Base-by-base conservation (phyloP, 2,113 vertebrate genomes). In the Pristiophorus japonicus region DNA sequence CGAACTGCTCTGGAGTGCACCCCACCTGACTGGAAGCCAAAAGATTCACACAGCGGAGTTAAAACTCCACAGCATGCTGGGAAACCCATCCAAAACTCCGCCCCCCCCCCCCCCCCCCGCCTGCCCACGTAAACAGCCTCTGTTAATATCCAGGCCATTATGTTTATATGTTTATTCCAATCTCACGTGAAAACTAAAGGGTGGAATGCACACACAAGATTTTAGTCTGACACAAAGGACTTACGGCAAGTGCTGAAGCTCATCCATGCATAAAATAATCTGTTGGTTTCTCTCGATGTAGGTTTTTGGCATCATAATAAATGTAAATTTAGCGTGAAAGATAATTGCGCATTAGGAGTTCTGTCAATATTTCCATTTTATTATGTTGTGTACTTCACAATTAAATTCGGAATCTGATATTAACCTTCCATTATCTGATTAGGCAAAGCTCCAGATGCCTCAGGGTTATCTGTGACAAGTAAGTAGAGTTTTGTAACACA, bases 361-460 rank as follows among this genome's bases (percentile, higher is more conserved):
- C 88, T 92, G 88, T 92, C 88, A 92, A 92, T 92, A 92, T 94
- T 94, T 70, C 65, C 93, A 94, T 94, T 94, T 70, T 70, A 67
- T 94, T 94, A 70, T 47, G 63, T 94, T 70, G 38, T 94, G 93
- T 70, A 70, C 45, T 73, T 47, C 93, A 94, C 42, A 94, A 92
- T 92, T 94, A 51, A 27, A 73, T 73, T 70, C 42, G 11, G 24
- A 70, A 70, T 70, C 93, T 63, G 88, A 92, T 92, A 63, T n/a
- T 59, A 63, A 38, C 59, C 88, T 63, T 63, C 62, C 88, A 63
- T 62, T 92, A 92, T 92, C 88, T 94, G 93, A 94, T 94, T 94
- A 94, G 66, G 93, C 66, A 73, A 51, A 18, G 24, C 22, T 70
- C 93, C 66, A 94, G 93, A 94, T 70, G 66, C 65, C 66, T 30